These are phyloP conservation scores for Pteromalus puparum DNA, from an alignment of 1,140 invertebrate species.

Conservation along the genomic window DNA sequence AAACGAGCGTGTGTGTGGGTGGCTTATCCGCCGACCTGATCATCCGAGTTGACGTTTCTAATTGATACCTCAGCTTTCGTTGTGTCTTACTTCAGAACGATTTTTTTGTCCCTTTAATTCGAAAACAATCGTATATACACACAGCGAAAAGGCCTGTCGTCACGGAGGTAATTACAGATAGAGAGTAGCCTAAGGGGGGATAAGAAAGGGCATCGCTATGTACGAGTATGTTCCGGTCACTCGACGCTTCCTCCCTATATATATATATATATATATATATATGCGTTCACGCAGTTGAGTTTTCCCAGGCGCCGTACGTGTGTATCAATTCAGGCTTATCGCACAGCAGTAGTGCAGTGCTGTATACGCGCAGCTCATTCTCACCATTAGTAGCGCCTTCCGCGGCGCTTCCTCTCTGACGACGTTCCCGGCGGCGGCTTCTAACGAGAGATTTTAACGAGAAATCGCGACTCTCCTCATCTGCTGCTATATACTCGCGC, in stretches of 20 bases:
- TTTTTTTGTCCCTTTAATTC: neutral
- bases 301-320: constrained; percentile 57
- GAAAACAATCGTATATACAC: neutral
- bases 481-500: no score
- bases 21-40: neutral
- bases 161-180: neutral
- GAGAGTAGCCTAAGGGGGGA: neutral
- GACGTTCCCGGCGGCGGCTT: neutral
- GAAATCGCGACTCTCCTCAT: neutral
- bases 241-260: constrained; percentile 51
- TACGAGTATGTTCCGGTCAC: constrained; percentile 66
- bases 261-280: neutral
- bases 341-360: neutral
- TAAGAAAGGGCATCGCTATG: constrained; percentile 47
- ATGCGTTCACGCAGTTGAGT: constrained; percentile 38
- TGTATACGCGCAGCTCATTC: constrained; percentile 40
- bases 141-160: neutral
- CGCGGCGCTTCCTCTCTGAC: constrained; percentile 17
- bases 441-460: constrained; percentile 26
- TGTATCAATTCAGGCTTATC: constrained; percentile 41
- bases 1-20: neutral
- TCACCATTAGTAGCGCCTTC: constrained; percentile 47
- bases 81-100: neutral
- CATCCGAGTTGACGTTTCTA: neutral
- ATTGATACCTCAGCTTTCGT: neutral